Evolutionary conservation across 2,888 invertebrate species (phyloP), one percentile per base, ranked within the genome.

Genomic region (Tethea ocularis): DNA sequence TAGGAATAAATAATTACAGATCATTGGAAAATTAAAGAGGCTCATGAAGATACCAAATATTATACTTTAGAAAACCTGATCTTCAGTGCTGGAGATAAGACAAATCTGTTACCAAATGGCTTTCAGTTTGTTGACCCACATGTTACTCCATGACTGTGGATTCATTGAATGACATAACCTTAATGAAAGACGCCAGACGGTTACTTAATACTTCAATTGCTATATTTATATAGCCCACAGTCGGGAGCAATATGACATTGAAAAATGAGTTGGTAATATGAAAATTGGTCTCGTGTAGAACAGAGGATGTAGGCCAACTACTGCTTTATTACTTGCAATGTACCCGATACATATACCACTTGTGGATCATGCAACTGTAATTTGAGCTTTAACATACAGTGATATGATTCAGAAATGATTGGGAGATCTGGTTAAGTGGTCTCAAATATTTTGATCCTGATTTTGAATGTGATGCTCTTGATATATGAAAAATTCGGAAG

Each of bases 301-400:
- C 72, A 74, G 75, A 81, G 82, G 82, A 82, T 79, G 77, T 68
- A 65, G 62, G 60, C 68, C 72, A 77, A 73, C 69, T 65, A 60
- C 61, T 59, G 53, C 57, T 65, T 13, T 13, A 77, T 80, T 77
- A 77, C 63, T 70, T 66, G 69, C 65, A 63, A 77, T 73, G 64
- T 71, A 71, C 67, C 68, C 61, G 58, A 52, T 61, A 52, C 53
- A 63, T 61, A 60, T 58, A 61, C 57, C 24, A 51, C 8, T 20
- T 20, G 17, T 46, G 10, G 46, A 20, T 10, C 17, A 46, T 0
- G 20, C 17, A 10, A 46, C 8, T 46, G 46, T n/a, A 46, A 46
- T 20, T 46, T 46, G 46, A 46, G 46, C 46, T 46, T 20, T 46
- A 46, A 20, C 10, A 7, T 20, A 46, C 20, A 20, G 46, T 46